Base-by-base conservation (phyloP, 2,888 invertebrate genomes). In the Lasius platythorax region DNA sequence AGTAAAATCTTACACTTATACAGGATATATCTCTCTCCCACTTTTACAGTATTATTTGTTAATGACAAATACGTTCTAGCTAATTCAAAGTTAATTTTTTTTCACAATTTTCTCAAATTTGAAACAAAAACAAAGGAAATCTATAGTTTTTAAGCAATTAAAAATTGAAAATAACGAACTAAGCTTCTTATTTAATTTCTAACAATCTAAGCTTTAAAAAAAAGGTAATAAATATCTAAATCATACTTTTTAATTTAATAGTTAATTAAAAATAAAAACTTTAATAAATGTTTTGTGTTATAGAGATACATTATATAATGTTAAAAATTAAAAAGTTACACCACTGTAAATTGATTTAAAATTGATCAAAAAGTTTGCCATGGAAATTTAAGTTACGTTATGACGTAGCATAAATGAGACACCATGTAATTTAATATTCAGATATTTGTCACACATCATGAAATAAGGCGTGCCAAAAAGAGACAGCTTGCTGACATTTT, bases 401-500 rank as follows among this genome's bases (percentile, higher is more conserved):
- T 30, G 43, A 79, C 23, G 28, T 33, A 23, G 2, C 56, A 6
- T 40, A 67, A 67, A n/a, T 56, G 23, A 43, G 68, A 72, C 78
- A 53, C 11, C 18, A 12, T 46, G 8, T 79, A n/a, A 67, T 87
- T 89, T 78, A 70, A 87, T 61, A 82, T 82, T 74, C 78, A 70
- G 67, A 74, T 58, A 66, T 87, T 82, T 74, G 30, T 83, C 37
- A 30, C 40, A 43, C 11, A 53, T 50, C 73, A 37, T n/a, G 66
- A 40, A 58, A 33, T 78, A 74, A 61, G 46, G 11, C 43, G 58
- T 72, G 73, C 74, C 72, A 81, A 79, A 88, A 79, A 46, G 67
- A 81, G 78, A 86, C 87, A 84, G 82, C 89, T 82, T 72, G 40
- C 75, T 68, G 66, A 66, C 87, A 73, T 86, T 89, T 85, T 70